phyloP scores from a whole-genome alignment of 2,113 vertebrate species.

The Apteryx owenii region DNA sequence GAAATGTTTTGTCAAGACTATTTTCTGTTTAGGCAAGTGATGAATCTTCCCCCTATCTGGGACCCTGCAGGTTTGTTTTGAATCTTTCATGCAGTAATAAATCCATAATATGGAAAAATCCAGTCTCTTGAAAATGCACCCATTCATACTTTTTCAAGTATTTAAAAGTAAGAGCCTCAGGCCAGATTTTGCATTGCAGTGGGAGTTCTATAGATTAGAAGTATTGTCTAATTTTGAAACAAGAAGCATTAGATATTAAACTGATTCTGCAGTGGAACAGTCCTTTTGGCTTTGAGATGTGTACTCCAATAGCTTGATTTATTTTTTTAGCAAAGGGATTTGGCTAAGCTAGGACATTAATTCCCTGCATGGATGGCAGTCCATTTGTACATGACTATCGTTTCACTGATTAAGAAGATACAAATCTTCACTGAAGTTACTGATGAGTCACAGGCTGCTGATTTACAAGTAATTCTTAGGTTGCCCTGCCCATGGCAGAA shows the following conservation, averaged over 20 bases:
- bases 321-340: background rate
- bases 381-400: constrained; percentile 28
- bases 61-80: constrained; percentile 38
- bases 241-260: background rate
- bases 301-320: background rate
- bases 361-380: background rate
- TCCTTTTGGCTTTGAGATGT: background rate
- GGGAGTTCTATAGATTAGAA: constrained; percentile 39
- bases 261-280: background rate
- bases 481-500: background rate
- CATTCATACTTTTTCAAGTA: background rate
- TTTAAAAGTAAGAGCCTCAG: constrained; percentile 38
- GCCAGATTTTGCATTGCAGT: constrained; percentile 19
- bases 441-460: constrained; percentile 46
- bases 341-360: background rate
- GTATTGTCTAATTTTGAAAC: constrained; percentile 7
- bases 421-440: constrained; percentile 44
- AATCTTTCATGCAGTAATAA: constrained; percentile 48
- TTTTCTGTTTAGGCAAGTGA: constrained; percentile 21
- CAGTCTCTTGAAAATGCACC: constrained; percentile 14
- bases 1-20: constrained; percentile 26
- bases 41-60: background rate
- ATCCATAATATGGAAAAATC: constrained; percentile 50
- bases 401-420: constrained; percentile 38
- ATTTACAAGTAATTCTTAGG: constrained; percentile 48